These are phyloP conservation scores for Huso huso DNA, from an alignment of 2,797 vertebrate genomes.

Conservation along the genomic window DNA sequence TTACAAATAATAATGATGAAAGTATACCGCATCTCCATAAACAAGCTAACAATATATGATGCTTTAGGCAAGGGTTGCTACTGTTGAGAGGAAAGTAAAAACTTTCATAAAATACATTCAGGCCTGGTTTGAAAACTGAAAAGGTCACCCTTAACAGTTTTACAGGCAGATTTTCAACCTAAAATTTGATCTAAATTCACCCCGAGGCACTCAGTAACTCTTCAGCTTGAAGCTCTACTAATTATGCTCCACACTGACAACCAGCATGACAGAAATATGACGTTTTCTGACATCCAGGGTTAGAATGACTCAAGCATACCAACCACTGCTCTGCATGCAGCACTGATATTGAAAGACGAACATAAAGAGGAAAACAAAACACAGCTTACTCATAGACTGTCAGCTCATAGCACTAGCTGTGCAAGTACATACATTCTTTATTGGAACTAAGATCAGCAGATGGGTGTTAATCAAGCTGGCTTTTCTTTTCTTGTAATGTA, in stretches of 20 bases:
- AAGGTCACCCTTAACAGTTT: no score
- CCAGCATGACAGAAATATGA: neutral
- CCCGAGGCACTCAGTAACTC: neutral
- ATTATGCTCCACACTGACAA: slow-evolving; percentile 6
- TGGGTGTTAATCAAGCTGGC: no score
- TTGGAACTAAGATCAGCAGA: slow-evolving; percentile 20
- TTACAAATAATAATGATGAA: no score
- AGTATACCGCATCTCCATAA: no score
- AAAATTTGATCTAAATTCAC: neutral
- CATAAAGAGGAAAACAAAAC: slow-evolving; percentile 32
- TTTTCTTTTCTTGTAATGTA: no score
- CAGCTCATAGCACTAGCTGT: slow-evolving; percentile 48
- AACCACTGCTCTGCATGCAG: slow-evolving; percentile 1
- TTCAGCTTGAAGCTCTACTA: neutral
- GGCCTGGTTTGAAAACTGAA: no score
- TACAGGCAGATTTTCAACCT: neutral
- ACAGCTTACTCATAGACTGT: slow-evolving; percentile 44
- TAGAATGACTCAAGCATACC: slow-evolving; percentile 7
- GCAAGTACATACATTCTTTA: slow-evolving; percentile 54
- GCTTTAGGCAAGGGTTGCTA: no score
- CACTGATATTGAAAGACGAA: neutral
- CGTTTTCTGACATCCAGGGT: neutral
- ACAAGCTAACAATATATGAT: no score
- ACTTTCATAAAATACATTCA: no score
- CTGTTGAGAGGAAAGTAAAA: no score